Evolutionary conservation across 1,140 invertebrate species (phyloP), one percentile per base, ranked within the genome.

Genomic region (Potamilus streckersoni): DNA sequence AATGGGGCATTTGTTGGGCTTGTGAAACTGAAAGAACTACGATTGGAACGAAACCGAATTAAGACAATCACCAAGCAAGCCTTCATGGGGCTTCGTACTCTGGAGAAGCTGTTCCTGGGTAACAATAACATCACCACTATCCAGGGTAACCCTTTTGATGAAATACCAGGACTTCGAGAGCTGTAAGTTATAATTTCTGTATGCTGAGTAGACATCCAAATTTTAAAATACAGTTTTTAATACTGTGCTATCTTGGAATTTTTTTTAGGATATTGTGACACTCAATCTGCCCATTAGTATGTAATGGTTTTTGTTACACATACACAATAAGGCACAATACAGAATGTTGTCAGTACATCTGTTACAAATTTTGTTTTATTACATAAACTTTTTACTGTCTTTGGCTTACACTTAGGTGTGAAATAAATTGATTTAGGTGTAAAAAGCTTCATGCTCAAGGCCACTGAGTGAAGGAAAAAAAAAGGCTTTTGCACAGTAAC

Each of bases 41-140:
- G 93, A 82, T 91, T 98, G 73, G 93, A 94, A 23, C 91, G 73
- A 64, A 98, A 98, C 90, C 92, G 94, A 79, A 95, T 98, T 74
- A 96, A 95, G 87, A 95, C 95, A 8, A 93, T 98, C 55, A 94
- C 95, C 84, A 93, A 94, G 80, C 93, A 94, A 85, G 95, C 96
- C 1, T 95, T 98, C 88, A 90, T 90, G 71, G 96, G 96, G 2
- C 74, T 86, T 4, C 66, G 79, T 12, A 76, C 73, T 15, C 63
- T 86, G 27, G 69, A 80, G 5, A 70, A 80, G 23, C 74, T 86
- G 19, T 68, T 79, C 64, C 71, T 86, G 58, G 75, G 80, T 59
- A 78, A 80, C 57, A 86, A 86, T 67, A 78, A 80, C 61, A 83
- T 86, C 65, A 83, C 84, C 0, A 79, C 79, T 31, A 83, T 86